phyloP scores from a whole-genome alignment of 2,797 vertebrate genomes.

The Cygnus olor region DNA sequence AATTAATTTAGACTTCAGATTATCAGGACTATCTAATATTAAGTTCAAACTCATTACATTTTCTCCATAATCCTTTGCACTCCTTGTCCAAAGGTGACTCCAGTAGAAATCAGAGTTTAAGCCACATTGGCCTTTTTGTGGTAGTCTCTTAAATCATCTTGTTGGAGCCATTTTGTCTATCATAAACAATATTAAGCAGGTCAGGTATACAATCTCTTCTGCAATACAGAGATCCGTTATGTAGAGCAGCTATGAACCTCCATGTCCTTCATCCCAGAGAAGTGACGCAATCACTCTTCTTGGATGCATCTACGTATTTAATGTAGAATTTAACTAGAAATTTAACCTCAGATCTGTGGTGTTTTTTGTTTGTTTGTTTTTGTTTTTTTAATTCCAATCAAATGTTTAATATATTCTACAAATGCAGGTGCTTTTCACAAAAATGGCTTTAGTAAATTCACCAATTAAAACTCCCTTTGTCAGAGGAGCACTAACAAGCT shows the following conservation, averaged over 20 bases:
- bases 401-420: background rate
- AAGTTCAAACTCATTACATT: background rate
- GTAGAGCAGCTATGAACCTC: background rate
- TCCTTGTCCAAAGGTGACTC: background rate
- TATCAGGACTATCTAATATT: background rate
- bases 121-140: background rate
- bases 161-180: background rate
- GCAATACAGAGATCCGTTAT: background rate
- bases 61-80: background rate
- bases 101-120: background rate
- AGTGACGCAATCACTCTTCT: background rate
- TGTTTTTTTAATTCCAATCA: background rate
- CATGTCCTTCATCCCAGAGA: background rate
- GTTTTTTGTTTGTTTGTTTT: too few species aligned
- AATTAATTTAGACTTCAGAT: background rate
- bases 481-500: background rate
- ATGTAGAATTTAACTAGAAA: background rate
- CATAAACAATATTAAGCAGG: background rate
- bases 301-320: background rate
- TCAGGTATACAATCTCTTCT: background rate
- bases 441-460: background rate
- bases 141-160: background rate
- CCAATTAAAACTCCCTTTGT: background rate
- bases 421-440: background rate
- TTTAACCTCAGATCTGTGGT: background rate